Percentiles rank a stretch among this genome's conserved stretches.
Conservation (phyloP, 2,888 invertebrate genomes). For the Scaptomyza cyrtandrae region DNA sequence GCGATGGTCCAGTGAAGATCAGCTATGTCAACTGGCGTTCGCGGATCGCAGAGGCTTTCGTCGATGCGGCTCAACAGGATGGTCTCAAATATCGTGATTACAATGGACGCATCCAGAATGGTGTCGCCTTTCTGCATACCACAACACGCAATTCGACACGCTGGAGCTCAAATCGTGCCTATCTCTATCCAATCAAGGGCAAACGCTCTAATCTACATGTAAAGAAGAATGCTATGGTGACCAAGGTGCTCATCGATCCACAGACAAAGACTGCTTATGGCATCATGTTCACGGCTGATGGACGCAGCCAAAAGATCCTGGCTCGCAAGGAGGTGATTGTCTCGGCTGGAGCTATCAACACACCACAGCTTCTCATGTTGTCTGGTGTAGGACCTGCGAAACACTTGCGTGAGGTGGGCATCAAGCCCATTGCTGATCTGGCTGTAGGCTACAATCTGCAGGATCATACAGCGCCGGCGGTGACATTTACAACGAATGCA, state of each 20-base stretch:
- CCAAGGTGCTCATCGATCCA: constrained; percentile 86
- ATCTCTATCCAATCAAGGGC: constrained; percentile 85
- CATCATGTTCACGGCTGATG: constrained; percentile 85
- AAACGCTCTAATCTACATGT: constrained; percentile 86
- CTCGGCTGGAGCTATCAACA: constrained; percentile 91
- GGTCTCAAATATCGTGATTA: constrained; percentile 89
- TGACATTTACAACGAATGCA: constrained; percentile 87
- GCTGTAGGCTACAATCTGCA: constrained; percentile 88
- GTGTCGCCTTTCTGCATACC: constrained; percentile 88
- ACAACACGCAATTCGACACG: constrained; percentile 87
- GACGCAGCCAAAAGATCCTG: constrained; percentile 84
- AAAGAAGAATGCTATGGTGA: constrained; percentile 86
- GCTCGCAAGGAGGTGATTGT: constrained; percentile 90
- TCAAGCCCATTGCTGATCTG: constrained; percentile 86
- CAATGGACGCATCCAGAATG: constrained; percentile 87
- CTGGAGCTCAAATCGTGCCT: constrained; percentile 87
- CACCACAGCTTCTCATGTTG: constrained; percentile 92
- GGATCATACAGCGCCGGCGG: constrained; percentile 88
- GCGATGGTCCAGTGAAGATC: constrained; percentile 86
- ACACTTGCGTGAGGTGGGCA: constrained; percentile 86
- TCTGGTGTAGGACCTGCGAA: constrained; percentile 89
- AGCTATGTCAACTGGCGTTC: constrained; percentile 87
- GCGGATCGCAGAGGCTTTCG: constrained; percentile 87
- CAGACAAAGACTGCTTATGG: constrained; percentile 85
- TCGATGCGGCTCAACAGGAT: constrained; percentile 87